Conservation (phyloP, 2,888 invertebrate species). For the Diploptera punctata region DNA sequence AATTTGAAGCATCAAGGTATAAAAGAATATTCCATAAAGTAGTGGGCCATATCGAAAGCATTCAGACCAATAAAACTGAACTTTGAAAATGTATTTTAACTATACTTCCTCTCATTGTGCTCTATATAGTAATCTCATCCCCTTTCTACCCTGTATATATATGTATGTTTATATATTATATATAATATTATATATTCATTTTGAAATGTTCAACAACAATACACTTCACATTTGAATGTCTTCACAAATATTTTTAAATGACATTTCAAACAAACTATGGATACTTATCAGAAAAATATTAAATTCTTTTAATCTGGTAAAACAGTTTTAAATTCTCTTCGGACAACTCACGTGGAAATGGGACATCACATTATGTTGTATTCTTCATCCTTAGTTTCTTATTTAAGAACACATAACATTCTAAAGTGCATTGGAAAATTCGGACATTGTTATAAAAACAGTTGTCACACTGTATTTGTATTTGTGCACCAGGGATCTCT, state of each 20-base stretch:
- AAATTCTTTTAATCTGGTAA: slow-evolving; percentile 16
- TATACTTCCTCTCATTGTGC: too few species aligned
- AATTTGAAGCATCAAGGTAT: too few species aligned
- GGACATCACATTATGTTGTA: slow-evolving; percentile 13
- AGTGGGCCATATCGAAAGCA: too few species aligned
- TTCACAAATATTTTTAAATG: slow-evolving; percentile 21
- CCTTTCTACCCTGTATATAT: too few species aligned
- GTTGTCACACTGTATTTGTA: neutral
- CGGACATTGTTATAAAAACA: neutral
- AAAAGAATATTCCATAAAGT: too few species aligned
- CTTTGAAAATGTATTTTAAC: too few species aligned
- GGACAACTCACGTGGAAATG: slow-evolving; percentile 15
- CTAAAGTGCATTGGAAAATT: neutral
- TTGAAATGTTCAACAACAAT: slow-evolving; percentile 10
- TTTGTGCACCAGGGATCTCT: slow-evolving; percentile 1
- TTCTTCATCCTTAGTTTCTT: neutral
- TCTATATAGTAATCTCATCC: too few species aligned
- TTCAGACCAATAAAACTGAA: too few species aligned
- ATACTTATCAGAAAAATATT: slow-evolving; percentile 25
- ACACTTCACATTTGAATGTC: slow-evolving; percentile 9
- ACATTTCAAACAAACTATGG: slow-evolving; percentile 13
- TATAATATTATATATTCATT: neutral
- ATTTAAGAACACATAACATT: slow-evolving; percentile 12
- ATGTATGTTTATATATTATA: too few species aligned
- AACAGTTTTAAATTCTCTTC: slow-evolving; percentile 31